phyloP scores from a whole-genome alignment of 2,113 vertebrate genomes.

The Peromyscus maniculatus region DNA sequence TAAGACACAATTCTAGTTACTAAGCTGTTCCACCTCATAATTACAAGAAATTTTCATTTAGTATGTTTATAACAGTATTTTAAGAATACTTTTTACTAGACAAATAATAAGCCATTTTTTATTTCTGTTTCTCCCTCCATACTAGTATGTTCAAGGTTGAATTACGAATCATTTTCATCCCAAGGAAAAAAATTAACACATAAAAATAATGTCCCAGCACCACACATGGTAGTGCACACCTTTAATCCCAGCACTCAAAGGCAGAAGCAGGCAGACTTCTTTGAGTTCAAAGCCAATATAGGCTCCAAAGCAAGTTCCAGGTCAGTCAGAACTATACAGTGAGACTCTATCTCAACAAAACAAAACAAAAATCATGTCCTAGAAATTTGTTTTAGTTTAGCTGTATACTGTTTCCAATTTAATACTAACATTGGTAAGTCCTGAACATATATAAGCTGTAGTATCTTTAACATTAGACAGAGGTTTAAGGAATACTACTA shows the following conservation, averaged over 20 bases:
- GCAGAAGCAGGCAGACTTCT: not conserved
- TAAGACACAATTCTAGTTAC: conserved; percentile 39
- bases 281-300: not conserved
- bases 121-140: conserved; percentile 61
- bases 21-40: conserved; percentile 21
- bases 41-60: conserved; percentile 16
- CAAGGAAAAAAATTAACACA: conserved; percentile 49
- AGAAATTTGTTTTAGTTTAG: conserved; percentile 29
- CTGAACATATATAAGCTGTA: conserved; percentile 10
- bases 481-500: conserved; percentile 25
- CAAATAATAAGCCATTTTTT: conserved; percentile 37
- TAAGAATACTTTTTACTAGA: conserved; percentile 17
- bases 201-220: conserved; percentile 48
- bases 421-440: not conserved
- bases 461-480: not conserved
- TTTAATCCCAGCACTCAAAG: not conserved
- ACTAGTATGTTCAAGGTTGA: conserved; percentile 36
- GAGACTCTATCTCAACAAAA: not conserved
- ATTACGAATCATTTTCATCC: conserved; percentile 39
- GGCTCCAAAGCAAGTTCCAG: not conserved
- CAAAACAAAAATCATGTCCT: not conserved
- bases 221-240: not conserved
- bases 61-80: not conserved
- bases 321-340: not conserved
- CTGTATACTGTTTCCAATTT: conserved; percentile 60